phyloP scores from a whole-genome alignment of 92 coral and sea anemone species.

The Zoanthus sansibaricus region DNA sequence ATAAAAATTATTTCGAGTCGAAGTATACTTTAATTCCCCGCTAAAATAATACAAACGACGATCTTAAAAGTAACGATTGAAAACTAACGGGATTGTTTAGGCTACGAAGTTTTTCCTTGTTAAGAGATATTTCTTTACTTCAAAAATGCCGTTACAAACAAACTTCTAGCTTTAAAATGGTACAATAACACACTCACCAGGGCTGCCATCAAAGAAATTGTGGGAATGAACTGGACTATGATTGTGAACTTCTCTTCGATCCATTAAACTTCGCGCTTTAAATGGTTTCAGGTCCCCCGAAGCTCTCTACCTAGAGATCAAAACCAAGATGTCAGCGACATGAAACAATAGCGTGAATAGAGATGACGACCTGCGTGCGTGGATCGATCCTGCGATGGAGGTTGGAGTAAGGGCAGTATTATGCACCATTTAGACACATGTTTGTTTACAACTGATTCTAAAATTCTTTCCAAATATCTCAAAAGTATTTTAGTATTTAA shows the following conservation, averaged over 20 bases:
- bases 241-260: constrained; percentile 96
- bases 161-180: constrained; percentile 43
- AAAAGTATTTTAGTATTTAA: constrained; percentile 51
- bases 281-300: constrained; percentile 36
- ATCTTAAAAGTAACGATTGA: background rate
- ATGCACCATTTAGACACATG: constrained; percentile 85
- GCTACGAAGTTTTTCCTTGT: constrained; percentile 52
- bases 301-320: constrained; percentile 79
- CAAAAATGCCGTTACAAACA: constrained; percentile 67
- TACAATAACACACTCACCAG: constrained; percentile 82
- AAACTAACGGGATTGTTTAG: constrained; percentile 32
- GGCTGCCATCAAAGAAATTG: constrained; percentile 95
- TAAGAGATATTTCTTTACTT: constrained; percentile 52
- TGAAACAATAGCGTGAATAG: constrained; percentile 86
- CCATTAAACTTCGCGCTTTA: constrained; percentile 68
- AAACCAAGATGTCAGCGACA: constrained; percentile 83
- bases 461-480: constrained; percentile 73
- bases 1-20: constrained; percentile 20
- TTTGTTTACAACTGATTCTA: constrained; percentile 88
- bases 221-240: constrained; percentile 99
- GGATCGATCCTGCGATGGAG: constrained; percentile 76
- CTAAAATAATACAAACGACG: background rate
- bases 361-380: constrained; percentile 90
- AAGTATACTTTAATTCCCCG: background rate
- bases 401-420: constrained; percentile 76